Evolutionary conservation across 2,888 invertebrate genomes (phyloP), one percentile per base, ranked within the genome.

Genomic region (Philaethria dido): DNA sequence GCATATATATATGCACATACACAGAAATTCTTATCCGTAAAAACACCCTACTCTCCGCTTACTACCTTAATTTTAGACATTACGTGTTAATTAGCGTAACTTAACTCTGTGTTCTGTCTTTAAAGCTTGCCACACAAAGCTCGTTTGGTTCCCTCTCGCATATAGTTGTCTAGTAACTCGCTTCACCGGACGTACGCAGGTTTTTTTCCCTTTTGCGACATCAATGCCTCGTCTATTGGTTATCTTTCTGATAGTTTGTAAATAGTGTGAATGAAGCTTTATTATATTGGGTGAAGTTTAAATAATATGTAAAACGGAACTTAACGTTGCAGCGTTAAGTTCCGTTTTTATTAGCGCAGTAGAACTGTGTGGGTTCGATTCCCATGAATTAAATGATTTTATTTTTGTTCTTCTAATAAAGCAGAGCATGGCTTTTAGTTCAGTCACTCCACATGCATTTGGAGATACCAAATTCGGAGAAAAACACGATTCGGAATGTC

Each of bases 181-280:
- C 69, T 72, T 74, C 76, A 77, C 83, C 85, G 84, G 85, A 84
- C 83, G 83, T 78, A 69, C 69, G 68, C 61, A 69, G 74, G 72
- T 75, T 79, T 81, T 80, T 80, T 76, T 72, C 74, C 74, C 75
- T 79, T 80, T 79, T 77, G 73, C 76, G 78, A 78, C 80, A 78
- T 77, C 78, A 76, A 75, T 77, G 80, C 78, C 76, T 77, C 74
- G 74, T 79, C 78, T 79, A 76, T 77, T 79, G 78, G 78, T 79
- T 71, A 72, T 71, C 68, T 66, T 64, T 69, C 68, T 71, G 71
- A 71, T 72, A 68, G 66, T 62, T 64, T 62, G 70, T 72, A 70
- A 68, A 66, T 66, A 36, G 42, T 50, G 64, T 61, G 69, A 63
- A 66, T 57, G 57, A 44, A 18, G n/a, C n/a, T 22, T 33, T 65